Conservation (phyloP, 2,888 invertebrate species). For the Eupithecia abbreviata region DNA sequence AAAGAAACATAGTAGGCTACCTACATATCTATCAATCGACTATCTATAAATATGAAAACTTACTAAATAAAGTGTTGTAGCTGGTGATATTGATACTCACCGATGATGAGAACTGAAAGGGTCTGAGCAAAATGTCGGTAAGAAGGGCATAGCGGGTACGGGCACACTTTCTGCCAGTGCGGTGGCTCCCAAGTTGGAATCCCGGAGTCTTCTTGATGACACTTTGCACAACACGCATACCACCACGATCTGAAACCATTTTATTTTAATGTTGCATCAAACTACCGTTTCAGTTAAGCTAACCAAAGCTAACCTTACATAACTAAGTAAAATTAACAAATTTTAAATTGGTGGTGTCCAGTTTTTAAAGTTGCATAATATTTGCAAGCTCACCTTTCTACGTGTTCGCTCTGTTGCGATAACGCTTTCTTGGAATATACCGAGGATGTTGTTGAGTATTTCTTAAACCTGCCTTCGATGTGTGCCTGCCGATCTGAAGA, state of each 20-base stretch:
- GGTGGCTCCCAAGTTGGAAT: constrained; percentile 92
- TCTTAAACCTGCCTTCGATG: constrained; percentile 80
- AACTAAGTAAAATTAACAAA: background rate
- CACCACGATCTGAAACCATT: constrained; percentile 88
- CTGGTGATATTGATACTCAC: constrained; percentile 61
- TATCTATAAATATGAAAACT: background rate
- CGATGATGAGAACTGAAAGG: constrained; percentile 88
- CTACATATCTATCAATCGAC: background rate
- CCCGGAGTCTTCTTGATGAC: constrained; percentile 88
- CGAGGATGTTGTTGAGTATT: constrained; percentile 80
- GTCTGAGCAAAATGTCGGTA: constrained; percentile 92
- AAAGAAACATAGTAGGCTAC: background rate
- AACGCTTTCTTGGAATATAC: constrained; percentile 79
- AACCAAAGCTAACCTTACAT: constrained; percentile 7
- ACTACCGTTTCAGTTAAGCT: background rate
- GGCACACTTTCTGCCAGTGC: constrained; percentile 91
- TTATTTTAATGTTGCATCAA: background rate
- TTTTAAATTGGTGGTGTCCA: constrained; percentile 1
- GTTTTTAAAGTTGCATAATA: constrained; percentile 12
- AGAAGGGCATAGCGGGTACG: constrained; percentile 93
- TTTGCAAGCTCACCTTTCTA: constrained; percentile 69
- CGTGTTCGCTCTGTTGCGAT: constrained; percentile 78
- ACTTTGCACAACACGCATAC: constrained; percentile 91
- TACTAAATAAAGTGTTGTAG: background rate
- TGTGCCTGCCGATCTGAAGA: constrained; percentile 76